These are phyloP conservation scores for Perca schrenkii DNA, from an alignment of 2,113 vertebrate species.

Conservation along the genomic window DNA sequence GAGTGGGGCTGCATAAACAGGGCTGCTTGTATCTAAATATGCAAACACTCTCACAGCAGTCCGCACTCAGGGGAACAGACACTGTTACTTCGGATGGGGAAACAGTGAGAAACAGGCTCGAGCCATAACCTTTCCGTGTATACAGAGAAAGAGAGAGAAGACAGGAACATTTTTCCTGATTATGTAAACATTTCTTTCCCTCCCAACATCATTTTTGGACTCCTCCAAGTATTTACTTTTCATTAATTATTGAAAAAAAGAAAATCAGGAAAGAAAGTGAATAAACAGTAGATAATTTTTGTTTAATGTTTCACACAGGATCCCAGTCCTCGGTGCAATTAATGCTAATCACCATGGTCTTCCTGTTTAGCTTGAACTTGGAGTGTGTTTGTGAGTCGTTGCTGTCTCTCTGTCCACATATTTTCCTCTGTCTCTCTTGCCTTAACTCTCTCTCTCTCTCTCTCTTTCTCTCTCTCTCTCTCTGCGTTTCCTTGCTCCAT, in stretches of 20 bases:
- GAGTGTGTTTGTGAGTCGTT: slow-evolving; percentile 82
- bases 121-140: slow-evolving; percentile 88
- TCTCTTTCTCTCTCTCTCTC: slow-evolving; percentile 12
- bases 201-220: slow-evolving; percentile 89
- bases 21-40: slow-evolving; percentile 90
- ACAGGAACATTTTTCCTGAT: slow-evolving; percentile 82
- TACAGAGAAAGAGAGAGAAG: slow-evolving; percentile 57
- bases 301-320: slow-evolving; percentile 94
- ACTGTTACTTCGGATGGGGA: slow-evolving; percentile 92
- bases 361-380: slow-evolving; percentile 90
- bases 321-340: slow-evolving; percentile 90
- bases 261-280: slow-evolving; percentile 76
- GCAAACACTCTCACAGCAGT: slow-evolving; percentile 91
- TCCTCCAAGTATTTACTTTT: slow-evolving; percentile 95
- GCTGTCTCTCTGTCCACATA: slow-evolving; percentile 36
- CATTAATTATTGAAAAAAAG: slow-evolving; percentile 94
- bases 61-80: slow-evolving; percentile 88
- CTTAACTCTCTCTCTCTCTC: neutral
- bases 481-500: slow-evolving; percentile 47
- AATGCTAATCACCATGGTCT: slow-evolving; percentile 91
- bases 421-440: slow-evolving; percentile 47
- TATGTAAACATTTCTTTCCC: slow-evolving; percentile 94
- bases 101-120: slow-evolving; percentile 83
- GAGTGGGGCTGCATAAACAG: slow-evolving; percentile 95
- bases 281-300: slow-evolving; percentile 94